phyloP scores from a whole-genome alignment of 2,797 vertebrate genomes.

The Channallabes apus region DNA sequence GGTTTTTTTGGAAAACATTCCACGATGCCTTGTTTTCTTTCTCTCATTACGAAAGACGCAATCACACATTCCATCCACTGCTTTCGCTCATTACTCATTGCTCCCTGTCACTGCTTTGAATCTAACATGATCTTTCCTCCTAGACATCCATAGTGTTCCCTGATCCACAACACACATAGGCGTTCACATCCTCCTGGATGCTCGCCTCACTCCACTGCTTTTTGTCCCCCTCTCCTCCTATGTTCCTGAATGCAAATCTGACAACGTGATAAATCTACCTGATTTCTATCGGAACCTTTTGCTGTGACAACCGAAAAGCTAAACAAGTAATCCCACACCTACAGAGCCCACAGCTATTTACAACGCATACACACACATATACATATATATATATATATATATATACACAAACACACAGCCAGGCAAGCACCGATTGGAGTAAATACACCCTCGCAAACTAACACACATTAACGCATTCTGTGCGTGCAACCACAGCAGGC shows the following conservation, averaged over 20 bases:
- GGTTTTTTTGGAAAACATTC: slow-evolving; percentile 62
- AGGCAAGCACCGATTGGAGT: slow-evolving; percentile 41
- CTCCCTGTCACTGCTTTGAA: neutral
- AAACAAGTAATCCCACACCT: slow-evolving; percentile 77
- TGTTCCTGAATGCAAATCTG: slow-evolving; percentile 79
- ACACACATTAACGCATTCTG: slow-evolving; percentile 47
- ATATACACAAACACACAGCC: slow-evolving; percentile 52
- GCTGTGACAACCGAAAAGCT: slow-evolving; percentile 77
- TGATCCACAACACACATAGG: slow-evolving; percentile 58
- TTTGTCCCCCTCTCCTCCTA: slow-evolving; percentile 57
- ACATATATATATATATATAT: too few species aligned
- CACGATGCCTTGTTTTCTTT: slow-evolving; percentile 51
- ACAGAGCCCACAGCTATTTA: slow-evolving; percentile 75
- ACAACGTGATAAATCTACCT: slow-evolving; percentile 79
- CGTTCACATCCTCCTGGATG: slow-evolving; percentile 66
- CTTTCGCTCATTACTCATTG: neutral
- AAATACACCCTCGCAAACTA: slow-evolving; percentile 53
- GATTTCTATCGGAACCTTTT: slow-evolving; percentile 81
- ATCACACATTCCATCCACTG: slow-evolving; percentile 47
- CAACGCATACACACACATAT: slow-evolving; percentile 57
- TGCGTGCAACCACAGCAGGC: slow-evolving; percentile 50
- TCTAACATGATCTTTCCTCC: neutral
- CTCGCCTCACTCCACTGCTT: slow-evolving; percentile 71
- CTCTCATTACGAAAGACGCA: slow-evolving; percentile 27
- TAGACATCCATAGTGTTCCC: slow-evolving; percentile 8